Conservation (phyloP, 2,888 invertebrate species). For the Dendrolimus pini region DNA sequence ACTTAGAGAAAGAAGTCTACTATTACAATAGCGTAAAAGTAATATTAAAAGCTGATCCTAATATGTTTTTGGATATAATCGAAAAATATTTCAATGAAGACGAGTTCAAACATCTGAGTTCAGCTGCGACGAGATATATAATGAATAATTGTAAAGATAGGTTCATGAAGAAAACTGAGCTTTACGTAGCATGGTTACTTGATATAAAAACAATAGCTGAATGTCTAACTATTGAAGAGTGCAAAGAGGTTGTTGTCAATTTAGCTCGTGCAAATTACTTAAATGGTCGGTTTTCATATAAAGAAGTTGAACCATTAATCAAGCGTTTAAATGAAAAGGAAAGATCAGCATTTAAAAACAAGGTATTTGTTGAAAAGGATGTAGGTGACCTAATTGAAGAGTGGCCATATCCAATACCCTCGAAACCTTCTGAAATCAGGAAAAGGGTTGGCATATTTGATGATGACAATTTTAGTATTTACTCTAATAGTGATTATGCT, state of each 20-base stretch:
- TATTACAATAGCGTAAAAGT: conserved; percentile 33
- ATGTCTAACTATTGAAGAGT: conserved; percentile 31
- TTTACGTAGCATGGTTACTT: conserved; percentile 36
- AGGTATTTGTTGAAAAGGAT: neutral
- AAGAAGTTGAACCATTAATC: conserved; percentile 25
- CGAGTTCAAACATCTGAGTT: conserved; percentile 18
- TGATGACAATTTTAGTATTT: too few species aligned
- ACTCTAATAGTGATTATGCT: too few species aligned
- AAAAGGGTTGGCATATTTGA: too few species aligned
- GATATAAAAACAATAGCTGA: conserved; percentile 33
- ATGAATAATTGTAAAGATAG: conserved; percentile 32
- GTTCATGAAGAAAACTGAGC: conserved; percentile 34
- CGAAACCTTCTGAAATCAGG: too few species aligned
- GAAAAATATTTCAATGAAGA: conserved; percentile 33
- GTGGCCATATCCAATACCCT: neutral
- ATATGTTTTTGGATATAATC: conserved; percentile 34
- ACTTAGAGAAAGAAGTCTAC: conserved; percentile 17
- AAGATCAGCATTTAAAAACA: neutral
- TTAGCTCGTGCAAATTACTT: conserved; percentile 41
- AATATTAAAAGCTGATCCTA: conserved; percentile 32
- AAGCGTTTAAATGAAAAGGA: neutral
- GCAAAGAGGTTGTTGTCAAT: conserved; percentile 31
- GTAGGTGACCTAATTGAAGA: neutral
- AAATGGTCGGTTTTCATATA: conserved; percentile 31
- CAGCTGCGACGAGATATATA: conserved; percentile 30